phyloP scores from a whole-genome alignment of 2,113 vertebrate species.

The Dermatemys mawii region DNA sequence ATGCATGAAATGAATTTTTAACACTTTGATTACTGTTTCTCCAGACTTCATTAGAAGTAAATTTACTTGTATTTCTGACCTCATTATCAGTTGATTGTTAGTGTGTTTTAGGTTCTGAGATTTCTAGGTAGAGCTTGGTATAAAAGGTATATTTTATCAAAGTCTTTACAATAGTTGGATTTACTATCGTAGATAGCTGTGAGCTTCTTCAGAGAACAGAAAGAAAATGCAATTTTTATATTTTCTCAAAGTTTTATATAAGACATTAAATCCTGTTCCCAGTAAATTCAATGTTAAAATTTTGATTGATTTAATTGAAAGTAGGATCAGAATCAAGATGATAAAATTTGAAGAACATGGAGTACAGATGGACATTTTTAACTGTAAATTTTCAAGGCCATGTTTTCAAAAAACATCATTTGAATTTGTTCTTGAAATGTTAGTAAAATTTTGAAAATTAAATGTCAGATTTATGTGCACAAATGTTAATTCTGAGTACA shows the following conservation, averaged over 20 bases:
- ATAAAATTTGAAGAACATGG: not conserved
- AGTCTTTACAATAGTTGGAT: conserved; percentile 12
- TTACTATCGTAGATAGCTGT: conserved; percentile 61
- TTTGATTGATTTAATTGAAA: conserved; percentile 19
- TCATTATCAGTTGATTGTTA: conserved; percentile 75
- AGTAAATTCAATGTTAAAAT: conserved; percentile 28
- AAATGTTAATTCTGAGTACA: conserved; percentile 43
- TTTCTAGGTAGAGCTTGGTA: conserved; percentile 64
- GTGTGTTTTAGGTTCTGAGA: conserved; percentile 49
- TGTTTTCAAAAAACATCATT: conserved; percentile 15
- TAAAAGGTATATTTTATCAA: conserved; percentile 61
- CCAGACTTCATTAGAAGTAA: conserved; percentile 79
- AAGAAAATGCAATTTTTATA: conserved; percentile 35
- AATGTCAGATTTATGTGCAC: not conserved
- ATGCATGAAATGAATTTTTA: conserved; percentile 85
- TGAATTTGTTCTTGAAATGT: conserved; percentile 42
- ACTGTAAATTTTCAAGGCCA: not conserved
- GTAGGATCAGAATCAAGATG: not conserved
- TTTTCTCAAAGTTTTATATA: conserved; percentile 25
- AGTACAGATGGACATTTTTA: conserved; percentile 12
- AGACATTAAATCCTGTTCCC: not conserved
- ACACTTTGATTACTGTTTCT: conserved; percentile 83
- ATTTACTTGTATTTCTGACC: conserved; percentile 81
- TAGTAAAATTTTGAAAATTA: not conserved
- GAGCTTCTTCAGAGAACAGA: conserved; percentile 36